Conservation (phyloP, 2,113 vertebrate species). For the Ciconia boyciana region DNA sequence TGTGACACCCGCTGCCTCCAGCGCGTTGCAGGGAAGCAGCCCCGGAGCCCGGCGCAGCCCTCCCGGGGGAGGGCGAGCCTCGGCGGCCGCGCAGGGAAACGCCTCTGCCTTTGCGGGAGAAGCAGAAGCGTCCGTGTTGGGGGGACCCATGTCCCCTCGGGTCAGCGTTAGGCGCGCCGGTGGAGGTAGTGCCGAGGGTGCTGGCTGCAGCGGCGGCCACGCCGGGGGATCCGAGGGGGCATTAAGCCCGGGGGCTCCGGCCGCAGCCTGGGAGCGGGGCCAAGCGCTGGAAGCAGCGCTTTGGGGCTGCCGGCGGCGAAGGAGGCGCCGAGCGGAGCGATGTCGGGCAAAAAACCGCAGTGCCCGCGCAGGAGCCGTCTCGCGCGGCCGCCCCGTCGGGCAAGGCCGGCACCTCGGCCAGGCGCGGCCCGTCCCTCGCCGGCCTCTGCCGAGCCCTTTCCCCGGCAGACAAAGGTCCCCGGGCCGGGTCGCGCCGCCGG, state of each 20-base stretch:
- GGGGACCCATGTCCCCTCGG: fast-evolving
- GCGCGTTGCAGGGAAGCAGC: background rate
- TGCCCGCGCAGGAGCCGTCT: background rate
- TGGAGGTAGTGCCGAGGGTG: background rate
- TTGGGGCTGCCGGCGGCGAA: background rate
- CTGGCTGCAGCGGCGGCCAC: background rate
- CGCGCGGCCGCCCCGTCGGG: background rate
- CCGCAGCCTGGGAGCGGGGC: background rate
- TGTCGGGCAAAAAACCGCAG: background rate
- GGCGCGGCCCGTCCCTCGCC: background rate
- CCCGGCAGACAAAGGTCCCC: background rate
- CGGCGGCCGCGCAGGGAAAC: background rate
- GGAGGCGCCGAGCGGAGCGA: background rate
- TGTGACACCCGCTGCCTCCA: background rate
- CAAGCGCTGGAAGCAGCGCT: background rate
- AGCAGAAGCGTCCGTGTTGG: background rate
- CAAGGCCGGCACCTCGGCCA: background rate
- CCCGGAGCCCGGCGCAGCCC: background rate
- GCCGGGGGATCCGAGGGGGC: background rate
- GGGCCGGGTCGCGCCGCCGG: background rate
- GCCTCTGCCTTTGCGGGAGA: background rate
- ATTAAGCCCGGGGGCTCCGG: background rate
- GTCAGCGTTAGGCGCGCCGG: background rate
- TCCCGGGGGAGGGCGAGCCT: background rate
- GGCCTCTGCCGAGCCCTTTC: background rate